A percentile compares a stretch with the other conserved stretches of the same genome.
phyloP scores from a whole-genome alignment of 2,797 vertebrate genomes.

The Pyrocephalus nanus region DNA sequence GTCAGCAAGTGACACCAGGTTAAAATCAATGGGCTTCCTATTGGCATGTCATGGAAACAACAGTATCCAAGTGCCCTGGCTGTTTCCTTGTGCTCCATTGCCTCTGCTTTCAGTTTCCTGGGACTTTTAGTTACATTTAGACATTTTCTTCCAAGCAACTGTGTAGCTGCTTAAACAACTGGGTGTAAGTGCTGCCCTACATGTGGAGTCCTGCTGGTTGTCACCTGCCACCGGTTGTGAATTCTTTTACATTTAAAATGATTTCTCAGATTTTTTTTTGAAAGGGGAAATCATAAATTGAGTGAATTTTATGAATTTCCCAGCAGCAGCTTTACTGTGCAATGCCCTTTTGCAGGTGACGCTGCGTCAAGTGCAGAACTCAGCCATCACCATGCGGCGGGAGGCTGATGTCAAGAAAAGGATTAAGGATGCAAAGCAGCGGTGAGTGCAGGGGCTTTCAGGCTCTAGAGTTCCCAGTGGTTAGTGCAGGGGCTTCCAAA shows the following conservation, averaged over 20 bases:
- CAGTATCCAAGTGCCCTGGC: neutral
- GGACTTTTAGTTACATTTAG: neutral
- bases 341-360: constrained; percentile 73
- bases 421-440: constrained; percentile 92
- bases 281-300: neutral
- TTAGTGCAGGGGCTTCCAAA: neutral
- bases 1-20: neutral
- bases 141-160: neutral
- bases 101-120: neutral
- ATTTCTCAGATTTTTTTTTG: neutral
- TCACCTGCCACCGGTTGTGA: rapidly evolving
- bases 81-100: neutral
- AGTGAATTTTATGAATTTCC: neutral
- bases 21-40: neutral
- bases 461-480: neutral
- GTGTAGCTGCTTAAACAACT: neutral
- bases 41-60: neutral
- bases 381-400: constrained; percentile 85
- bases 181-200: neutral
- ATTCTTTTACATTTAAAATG: neutral
- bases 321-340: neutral
- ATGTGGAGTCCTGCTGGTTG: neutral
- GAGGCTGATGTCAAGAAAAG: constrained; percentile 94
- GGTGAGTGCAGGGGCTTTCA: constrained; percentile 73
- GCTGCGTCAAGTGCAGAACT: constrained; percentile 91